A percentile compares a stretch with the other conserved stretches of the same genome.
Evolutionary conservation across 2,888 invertebrate genomes (phyloP).

Genomic region (Unio delphinus): DNA sequence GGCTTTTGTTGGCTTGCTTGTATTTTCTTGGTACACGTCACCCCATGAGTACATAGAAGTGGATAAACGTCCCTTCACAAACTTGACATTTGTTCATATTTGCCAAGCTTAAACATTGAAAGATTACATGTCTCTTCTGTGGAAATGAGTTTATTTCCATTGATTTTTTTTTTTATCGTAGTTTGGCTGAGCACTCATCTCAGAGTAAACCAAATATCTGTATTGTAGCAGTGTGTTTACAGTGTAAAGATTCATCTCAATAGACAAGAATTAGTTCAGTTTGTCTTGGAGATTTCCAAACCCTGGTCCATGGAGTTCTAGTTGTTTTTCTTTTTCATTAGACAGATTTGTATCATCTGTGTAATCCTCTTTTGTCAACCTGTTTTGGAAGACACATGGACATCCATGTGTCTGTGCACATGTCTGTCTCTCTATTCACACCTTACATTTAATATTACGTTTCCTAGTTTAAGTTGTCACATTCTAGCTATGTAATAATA

Average conservation of each 20-base stretch:
- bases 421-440: no score
- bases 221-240: constrained; percentile 7
- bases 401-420: no score
- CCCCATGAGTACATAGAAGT: not conserved
- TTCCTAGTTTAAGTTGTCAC: no score
- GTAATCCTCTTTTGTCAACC: no score
- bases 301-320: not conserved
- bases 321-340: not conserved
- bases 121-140: constrained; percentile 23
- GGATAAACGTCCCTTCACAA: constrained; percentile 6
- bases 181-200: constrained; percentile 4
- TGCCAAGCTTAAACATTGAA: constrained; percentile 13
- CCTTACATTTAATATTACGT: no score
- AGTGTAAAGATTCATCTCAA: constrained; percentile 3
- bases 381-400: no score
- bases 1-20: constrained; percentile 2
- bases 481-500: no score
- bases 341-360: not conserved
- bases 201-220: constrained; percentile 1
- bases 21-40: constrained; percentile 1
- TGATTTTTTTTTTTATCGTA: constrained; percentile 11
- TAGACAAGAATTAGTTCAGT: not conserved
- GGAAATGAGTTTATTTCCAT: constrained; percentile 28
- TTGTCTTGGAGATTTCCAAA: not conserved
- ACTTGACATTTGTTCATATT: constrained; percentile 13